These are phyloP conservation scores for Resseliella maxima DNA, from an alignment of 2,888 invertebrate genomes.

Conservation along the genomic window DNA sequence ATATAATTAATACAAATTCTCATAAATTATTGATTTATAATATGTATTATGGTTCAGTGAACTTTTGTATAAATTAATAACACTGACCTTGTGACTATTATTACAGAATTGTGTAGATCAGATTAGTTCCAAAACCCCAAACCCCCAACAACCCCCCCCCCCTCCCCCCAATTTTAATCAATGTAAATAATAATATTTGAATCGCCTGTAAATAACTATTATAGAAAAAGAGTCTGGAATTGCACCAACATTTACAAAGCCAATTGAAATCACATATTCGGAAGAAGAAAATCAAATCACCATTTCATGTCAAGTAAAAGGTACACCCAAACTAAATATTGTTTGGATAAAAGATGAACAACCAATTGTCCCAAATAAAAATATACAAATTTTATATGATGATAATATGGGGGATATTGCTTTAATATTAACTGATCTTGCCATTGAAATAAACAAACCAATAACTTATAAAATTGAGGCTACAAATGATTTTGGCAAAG, in stretches of 20 bases:
- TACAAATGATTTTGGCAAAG: slow-evolving; percentile 78
- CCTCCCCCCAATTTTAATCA: background rate
- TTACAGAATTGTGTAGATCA: background rate
- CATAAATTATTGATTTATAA: too few species aligned
- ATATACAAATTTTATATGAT: slow-evolving; percentile 71
- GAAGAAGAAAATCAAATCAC: slow-evolving; percentile 73
- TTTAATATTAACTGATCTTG: slow-evolving; percentile 74
- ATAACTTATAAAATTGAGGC: slow-evolving; percentile 78
- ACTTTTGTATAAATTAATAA: too few species aligned
- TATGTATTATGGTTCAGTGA: too few species aligned
- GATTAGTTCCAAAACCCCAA: background rate
- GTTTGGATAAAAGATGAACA: slow-evolving; percentile 76
- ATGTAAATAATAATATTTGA: background rate
- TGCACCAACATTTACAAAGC: slow-evolving; percentile 75
- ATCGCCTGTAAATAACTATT: slow-evolving; percentile 59
- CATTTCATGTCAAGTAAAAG: slow-evolving; percentile 76
- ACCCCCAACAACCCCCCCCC: too few species aligned
- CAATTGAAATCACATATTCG: slow-evolving; percentile 75
- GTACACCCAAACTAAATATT: slow-evolving; percentile 77
- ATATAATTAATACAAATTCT: background rate
- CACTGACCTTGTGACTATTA: background rate
- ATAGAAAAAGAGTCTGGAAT: slow-evolving; percentile 78
- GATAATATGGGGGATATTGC: slow-evolving; percentile 74
- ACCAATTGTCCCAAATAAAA: slow-evolving; percentile 72
- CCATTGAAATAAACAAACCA: slow-evolving; percentile 71